phyloP scores from a whole-genome alignment of 2,888 invertebrate genomes.

The Brachyopa scutellaris region DNA sequence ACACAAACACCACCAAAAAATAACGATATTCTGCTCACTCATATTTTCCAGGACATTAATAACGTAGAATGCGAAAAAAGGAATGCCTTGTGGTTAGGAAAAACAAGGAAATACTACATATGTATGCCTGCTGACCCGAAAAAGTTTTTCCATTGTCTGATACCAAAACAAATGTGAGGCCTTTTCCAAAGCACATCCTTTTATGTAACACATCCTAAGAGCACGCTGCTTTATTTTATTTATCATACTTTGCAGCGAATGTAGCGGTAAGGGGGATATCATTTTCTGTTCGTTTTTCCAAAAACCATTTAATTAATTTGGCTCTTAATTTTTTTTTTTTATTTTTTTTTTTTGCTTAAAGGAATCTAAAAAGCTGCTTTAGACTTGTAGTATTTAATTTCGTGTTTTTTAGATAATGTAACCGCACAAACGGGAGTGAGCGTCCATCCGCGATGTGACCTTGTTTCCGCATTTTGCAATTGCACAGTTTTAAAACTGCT shows the following conservation, averaged over 20 bases:
- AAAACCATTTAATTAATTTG: conserved; percentile 25
- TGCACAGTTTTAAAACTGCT: not conserved
- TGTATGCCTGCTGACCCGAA: conserved; percentile 36
- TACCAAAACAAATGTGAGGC: not conserved
- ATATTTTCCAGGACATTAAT: conserved; percentile 51
- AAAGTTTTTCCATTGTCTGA: conserved; percentile 10
- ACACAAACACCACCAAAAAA: not conserved
- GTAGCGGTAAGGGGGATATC: not conserved
- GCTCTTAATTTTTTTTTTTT: not conserved
- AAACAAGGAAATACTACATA: not conserved
- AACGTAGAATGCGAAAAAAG: not conserved
- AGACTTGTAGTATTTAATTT: not conserved
- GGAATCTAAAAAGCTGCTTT: not conserved
- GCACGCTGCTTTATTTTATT: no score
- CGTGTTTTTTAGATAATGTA: conserved; percentile 13
- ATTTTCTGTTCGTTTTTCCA: no score
- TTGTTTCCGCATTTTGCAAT: not conserved
- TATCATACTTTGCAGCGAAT: conserved; percentile 7
- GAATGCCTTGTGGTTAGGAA: not conserved
- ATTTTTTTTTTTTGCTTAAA: no score
- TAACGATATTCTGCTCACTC: not conserved
- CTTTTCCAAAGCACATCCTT: conserved; percentile 2
- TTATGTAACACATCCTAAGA: no score
- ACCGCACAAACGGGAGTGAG: not conserved
- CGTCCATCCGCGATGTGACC: not conserved